A percentile compares a stretch with the other conserved stretches of the same genome.
These are phyloP conservation scores for Cactoblastis cactorum DNA, from an alignment of 2,888 invertebrate species.

Conservation along the genomic window DNA sequence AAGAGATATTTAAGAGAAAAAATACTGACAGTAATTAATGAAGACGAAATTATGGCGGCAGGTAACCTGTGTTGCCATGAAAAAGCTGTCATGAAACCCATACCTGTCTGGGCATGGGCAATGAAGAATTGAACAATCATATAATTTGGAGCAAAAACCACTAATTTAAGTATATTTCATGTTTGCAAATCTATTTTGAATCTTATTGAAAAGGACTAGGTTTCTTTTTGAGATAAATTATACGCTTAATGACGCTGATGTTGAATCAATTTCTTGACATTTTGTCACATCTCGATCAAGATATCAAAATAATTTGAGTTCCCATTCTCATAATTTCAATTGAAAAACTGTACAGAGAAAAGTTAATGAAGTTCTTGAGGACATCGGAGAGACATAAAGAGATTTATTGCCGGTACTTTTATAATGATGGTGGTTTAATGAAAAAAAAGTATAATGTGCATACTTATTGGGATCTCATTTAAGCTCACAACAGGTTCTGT, in stretches of 20 bases:
- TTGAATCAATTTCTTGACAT: constrained; percentile 49
- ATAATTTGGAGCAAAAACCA: constrained; percentile 20
- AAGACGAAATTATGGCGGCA: not conserved
- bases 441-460: constrained; percentile 35
- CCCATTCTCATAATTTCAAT: constrained; percentile 50
- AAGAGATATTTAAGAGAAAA: not conserved
- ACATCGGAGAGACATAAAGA: constrained; percentile 50
- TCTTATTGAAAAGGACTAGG: constrained; percentile 15
- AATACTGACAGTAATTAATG: constrained; percentile 13
- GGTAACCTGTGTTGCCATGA: constrained; percentile 12
- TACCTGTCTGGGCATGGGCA: constrained; percentile 19
- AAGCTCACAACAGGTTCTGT: constrained; percentile 27
- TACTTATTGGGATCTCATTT: constrained; percentile 26
- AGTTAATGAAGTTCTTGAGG: constrained; percentile 72
- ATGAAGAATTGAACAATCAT: constrained; percentile 30
- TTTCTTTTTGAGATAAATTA: not conserved
- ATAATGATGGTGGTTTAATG: constrained; percentile 55
- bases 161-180: not conserved
- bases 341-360: constrained; percentile 53
- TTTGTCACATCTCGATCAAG: constrained; percentile 50
- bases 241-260: constrained; percentile 25
- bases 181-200: constrained; percentile 20
- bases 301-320: constrained; percentile 52
- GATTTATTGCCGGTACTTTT: constrained; percentile 68
- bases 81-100: constrained; percentile 17